Evolutionary conservation across 2,113 vertebrate species (phyloP).

Genomic region (Gallinago media): DNA sequence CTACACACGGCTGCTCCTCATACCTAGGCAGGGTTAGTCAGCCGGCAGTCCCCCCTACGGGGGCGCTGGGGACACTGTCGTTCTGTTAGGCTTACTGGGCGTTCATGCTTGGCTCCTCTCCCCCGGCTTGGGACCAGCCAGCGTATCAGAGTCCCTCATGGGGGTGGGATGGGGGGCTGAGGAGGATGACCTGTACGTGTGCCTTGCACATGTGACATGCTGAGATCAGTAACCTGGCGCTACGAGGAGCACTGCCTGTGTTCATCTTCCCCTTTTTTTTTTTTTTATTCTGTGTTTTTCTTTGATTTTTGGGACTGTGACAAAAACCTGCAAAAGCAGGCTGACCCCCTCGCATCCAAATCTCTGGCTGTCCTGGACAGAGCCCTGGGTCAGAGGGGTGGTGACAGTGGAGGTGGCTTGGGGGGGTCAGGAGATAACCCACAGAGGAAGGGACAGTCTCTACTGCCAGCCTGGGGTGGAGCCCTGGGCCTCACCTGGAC

Average conservation of each 20-base stretch:
- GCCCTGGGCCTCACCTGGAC: not conserved
- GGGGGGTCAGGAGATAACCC: not conserved
- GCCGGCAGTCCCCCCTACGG: not conserved
- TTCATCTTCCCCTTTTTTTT: not conserved
- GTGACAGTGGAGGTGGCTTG: not conserved
- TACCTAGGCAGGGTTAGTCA: constrained; percentile 76
- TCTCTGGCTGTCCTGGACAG: not conserved
- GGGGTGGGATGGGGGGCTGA: rapidly evolving
- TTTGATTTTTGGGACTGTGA: not conserved
- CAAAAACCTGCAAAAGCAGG: not conserved
- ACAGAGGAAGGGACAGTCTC: not conserved
- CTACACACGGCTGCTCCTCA: constrained; percentile 73
- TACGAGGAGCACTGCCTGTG: rapidly evolving
- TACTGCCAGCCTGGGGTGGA: not conserved
- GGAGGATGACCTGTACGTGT: not conserved
- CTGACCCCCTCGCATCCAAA: rapidly evolving
- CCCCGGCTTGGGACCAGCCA: not conserved
- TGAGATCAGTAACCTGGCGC: not conserved
- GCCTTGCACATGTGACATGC: rapidly evolving
- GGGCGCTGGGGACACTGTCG: not conserved
- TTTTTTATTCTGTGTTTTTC: not conserved
- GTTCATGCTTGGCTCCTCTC: not conserved
- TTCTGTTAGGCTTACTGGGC: not conserved
- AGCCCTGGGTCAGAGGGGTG: too few species aligned
- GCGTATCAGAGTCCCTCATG: rapidly evolving